Base-by-base conservation (phyloP, 2,797 vertebrate species). In the Trachurus trachurus region DNA sequence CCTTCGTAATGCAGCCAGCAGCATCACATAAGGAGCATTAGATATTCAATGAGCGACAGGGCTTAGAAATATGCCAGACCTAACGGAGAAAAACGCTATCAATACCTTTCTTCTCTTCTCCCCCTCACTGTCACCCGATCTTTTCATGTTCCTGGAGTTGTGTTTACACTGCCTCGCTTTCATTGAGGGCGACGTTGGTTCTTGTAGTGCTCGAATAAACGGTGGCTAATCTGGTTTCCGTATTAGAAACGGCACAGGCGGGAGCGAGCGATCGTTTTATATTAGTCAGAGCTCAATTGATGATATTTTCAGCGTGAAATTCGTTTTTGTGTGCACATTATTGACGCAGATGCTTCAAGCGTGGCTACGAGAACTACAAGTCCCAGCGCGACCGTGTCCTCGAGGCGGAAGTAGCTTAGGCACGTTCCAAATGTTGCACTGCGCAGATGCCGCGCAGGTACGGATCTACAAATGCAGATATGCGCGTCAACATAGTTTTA, bases 71-170 rank as follows among this genome's bases (percentile, higher is more conserved):
- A 87, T 78, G 89, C 85, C 89, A 72, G 90, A 94, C 85, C 89
- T 84, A 93, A 92, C 82, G 92, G 92, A 94, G 93, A 94, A 95
- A 95, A 95, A 93, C 93, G 90, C 94, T 93, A 93, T 93, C 94
- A 94, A 93, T 95, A 96, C 94, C 95, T 95, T 95, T 95, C 93
- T 95, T 93, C 94, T 95, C 94, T 96, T 96, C 93, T 95, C 95
- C 91, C 94, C 94, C 95, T 95, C 95, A 95, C 94, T 95, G 94
- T 95, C 95, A 94, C 94, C 94, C 94, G 95, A 96, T 95, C 95
- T 94, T 95, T 96, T 96, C 95, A 96, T 96, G 92, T 95, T 96
- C 94, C 95, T 94, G 93, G 91, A 94, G 91, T 93, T 95, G 92
- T 95, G 94, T 96, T 96, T 94, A 95, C 95, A 87, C 92, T 91